Base-by-base conservation (phyloP, 1,140 invertebrate genomes). In the Dinothrombium tinctorium region DNA sequence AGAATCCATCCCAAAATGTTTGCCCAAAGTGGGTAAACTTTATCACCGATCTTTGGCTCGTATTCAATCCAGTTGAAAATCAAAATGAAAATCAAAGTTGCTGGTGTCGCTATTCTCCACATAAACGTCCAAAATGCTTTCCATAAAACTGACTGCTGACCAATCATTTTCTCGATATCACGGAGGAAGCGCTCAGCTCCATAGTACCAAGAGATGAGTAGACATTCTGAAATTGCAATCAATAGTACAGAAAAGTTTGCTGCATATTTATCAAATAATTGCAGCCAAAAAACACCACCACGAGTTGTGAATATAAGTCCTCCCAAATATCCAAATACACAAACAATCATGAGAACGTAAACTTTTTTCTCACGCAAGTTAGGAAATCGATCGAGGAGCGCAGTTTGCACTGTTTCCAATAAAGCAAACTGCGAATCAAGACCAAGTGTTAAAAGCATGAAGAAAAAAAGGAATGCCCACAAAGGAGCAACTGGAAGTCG, bases 131-230 rank as follows among this genome's bases (percentile, higher is more conserved):
- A 64, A n/a, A 63, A 51, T 45, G 57, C 50, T 56, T 63, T 63
- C 51, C 60, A 66, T 3, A 57, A 36, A 24, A 54, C 53, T 5
- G 63, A 62, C 25, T 50, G 43, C 37, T 56, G 54, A 12, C 61
- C 61, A 17, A 63, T 53, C 63, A 66, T 66, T 38, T 59, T 50
- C 46, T 60, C 46, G 22, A 64, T 58, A 51, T 83, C 77, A 33
- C 63, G 58, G 32, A 68, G 65, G 40, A 82, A 72, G 42, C 71
- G 67, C 11, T 69, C 61, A 21, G 65, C 60, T 38, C 76, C 76
- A 55, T 81, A 82, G 6, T 71, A 71, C 69, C 75, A 80, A 1
- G 69, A 60, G 5, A 78, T 65, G 21, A 71, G 70, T n/a, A 75
- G 51, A 2, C 73, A 62, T 59, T 82, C 76, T 36, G 73, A 57